Percentiles rank a stretch among this genome's conserved stretches.
Evolutionary conservation across 2,888 invertebrate species (phyloP).

Genomic region (Ctenicera cuprea): DNA sequence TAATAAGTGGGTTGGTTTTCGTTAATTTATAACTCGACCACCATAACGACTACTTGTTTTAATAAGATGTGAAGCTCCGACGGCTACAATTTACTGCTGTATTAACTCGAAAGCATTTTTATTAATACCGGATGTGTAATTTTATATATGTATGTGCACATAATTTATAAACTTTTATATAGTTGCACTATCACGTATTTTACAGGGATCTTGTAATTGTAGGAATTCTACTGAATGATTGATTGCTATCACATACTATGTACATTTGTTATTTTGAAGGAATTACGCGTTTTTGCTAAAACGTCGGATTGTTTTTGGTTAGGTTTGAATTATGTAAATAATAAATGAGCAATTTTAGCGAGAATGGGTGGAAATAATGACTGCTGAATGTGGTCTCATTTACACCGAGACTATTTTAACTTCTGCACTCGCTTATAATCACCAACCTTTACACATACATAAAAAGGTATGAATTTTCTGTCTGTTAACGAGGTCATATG

Average conservation of each 20-base stretch:
- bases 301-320: not conserved
- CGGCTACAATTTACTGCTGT: constrained; percentile 1
- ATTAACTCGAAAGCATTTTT: constrained; percentile 28
- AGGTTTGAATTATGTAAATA: too few relatives aligned
- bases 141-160: constrained; percentile 3
- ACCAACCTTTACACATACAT: constrained; percentile 42
- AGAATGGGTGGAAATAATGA: too few relatives aligned
- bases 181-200: not conserved
- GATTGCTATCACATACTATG: not conserved
- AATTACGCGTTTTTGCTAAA: too few relatives aligned
- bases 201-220: not conserved
- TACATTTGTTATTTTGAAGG: not conserved
- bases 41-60: constrained; percentile 10
- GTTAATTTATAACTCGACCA: constrained; percentile 16
- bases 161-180: constrained; percentile 5
- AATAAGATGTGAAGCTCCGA: constrained; percentile 8
- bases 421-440: constrained; percentile 32
- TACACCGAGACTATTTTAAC: not conserved
- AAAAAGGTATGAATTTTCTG: constrained; percentile 51
- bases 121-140: constrained; percentile 30
- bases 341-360: too few relatives aligned
- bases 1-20: constrained; percentile 7
- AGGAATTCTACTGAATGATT: constrained; percentile 3
- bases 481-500: constrained; percentile 55
- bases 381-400: not conserved